Conservation (phyloP, 1,140 invertebrate genomes). For the Oreohelix idahoensis region DNA sequence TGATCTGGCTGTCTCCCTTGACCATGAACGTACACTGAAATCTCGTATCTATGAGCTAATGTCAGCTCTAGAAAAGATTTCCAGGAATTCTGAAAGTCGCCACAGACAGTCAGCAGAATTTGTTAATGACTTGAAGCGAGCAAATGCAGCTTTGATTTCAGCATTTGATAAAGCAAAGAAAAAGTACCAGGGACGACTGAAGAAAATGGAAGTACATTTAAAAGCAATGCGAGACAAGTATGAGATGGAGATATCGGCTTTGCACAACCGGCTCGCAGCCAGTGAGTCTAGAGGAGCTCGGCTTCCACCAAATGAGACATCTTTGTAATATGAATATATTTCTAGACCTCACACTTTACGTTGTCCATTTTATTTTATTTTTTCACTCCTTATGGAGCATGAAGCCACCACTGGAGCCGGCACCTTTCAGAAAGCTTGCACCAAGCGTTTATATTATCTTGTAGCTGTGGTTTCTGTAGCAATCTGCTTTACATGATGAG, state of each 20-base stretch:
- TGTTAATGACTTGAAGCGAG: conserved; percentile 82
- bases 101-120: conserved; percentile 82
- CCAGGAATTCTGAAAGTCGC: conserved; percentile 81
- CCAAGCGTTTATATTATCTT: too few species aligned
- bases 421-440: too few species aligned
- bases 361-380: too few species aligned
- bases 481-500: too few species aligned
- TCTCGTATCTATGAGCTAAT: conserved; percentile 82
- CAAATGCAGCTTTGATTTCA: conserved; percentile 83
- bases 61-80: conserved; percentile 81
- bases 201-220: conserved; percentile 84
- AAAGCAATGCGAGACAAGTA: conserved; percentile 78
- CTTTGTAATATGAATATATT: conserved; percentile 52
- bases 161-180: conserved; percentile 85
- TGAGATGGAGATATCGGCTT: conserved; percentile 74
- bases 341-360: too few species aligned
- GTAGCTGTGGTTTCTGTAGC: too few species aligned
- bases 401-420: too few species aligned
- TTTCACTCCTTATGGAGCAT: too few species aligned
- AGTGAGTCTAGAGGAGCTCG: conserved; percentile 1
- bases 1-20: conserved; percentile 78
- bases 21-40: conserved; percentile 81
- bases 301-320: conserved; percentile 65
- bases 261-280: conserved; percentile 28
- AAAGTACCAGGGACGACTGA: conserved; percentile 83